Evolutionary conservation across 2,797 vertebrate species (phyloP), one percentile per base, ranked within the genome.

Genomic region (Anguilla pacifica): DNA sequence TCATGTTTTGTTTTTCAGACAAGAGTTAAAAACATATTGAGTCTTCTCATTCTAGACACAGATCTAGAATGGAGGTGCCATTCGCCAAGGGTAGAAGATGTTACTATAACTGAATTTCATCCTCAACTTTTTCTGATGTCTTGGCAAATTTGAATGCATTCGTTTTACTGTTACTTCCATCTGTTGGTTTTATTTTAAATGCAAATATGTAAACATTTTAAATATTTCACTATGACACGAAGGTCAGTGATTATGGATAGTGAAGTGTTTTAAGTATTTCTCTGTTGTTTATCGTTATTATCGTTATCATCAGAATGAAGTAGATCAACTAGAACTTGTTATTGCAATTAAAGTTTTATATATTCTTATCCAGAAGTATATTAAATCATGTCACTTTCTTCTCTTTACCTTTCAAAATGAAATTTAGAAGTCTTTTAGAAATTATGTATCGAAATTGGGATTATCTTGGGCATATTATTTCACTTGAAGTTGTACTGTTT

Each of bases 21-120:
- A 93, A 91, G 94, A 96, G 94, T 95, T 94, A 94, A 96, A 96
- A 95, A 94, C 94, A 91, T 96, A 95, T 94, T 94, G 94, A 89
- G 95, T 96, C 94, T 95, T 92, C 94, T 96, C 95, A 90, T 94
- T 95, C 93, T 95, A 92, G 67, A 86, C 15, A 85, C 49, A 61
- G 28, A 28, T 53, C 55, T 35, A 61, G 64, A 86, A 72, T n/a
- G 9, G 43, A 72, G 85, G 49, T 70, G 31, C 49, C 85, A 53
- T 31, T 15, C 39, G n/a, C 53, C n/a, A 17, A 31, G 43, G 64
- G 70, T 70, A 70, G 61, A 85, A 64, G 85, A 85, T 84, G 31
- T 35, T 70, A 85, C 61, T 61, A 85, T 43, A 46, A 49, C 61
- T 72, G 35, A 49, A 19, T 53, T 31, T n/a, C n/a, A 35, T 72